Conservation (phyloP, 2,113 vertebrate species). For the Anarrhichthys ocellatus region DNA sequence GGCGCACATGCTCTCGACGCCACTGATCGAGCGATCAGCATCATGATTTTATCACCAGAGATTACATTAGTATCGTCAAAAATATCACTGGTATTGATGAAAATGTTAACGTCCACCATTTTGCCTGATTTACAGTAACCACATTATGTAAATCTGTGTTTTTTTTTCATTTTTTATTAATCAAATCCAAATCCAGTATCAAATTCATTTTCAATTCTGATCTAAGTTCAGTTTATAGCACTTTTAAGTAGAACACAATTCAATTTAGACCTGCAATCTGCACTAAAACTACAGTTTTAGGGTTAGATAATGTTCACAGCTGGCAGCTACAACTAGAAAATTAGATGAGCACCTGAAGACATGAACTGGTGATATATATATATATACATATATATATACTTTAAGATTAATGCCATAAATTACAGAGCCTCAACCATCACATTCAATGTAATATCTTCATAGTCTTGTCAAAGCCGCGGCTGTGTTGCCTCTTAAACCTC, state of each 20-base stretch:
- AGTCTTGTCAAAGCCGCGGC: not conserved
- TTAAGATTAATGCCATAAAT: not conserved
- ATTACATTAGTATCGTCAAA: not conserved
- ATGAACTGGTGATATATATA: not conserved
- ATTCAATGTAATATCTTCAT: not conserved
- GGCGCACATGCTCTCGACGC: not conserved
- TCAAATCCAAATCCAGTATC: not conserved
- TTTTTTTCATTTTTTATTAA: not conserved
- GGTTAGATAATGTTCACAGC: not conserved
- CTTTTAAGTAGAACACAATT: not conserved
- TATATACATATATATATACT: too few relatives aligned
- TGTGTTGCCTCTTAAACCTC: conserved; percentile 8
- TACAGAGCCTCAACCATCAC: not conserved
- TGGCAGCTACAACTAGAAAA: not conserved
- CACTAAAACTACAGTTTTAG: not conserved
- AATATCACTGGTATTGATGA: not conserved
- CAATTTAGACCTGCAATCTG: not conserved
- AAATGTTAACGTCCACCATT: not conserved
- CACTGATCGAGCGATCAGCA: not conserved
- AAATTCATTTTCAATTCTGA: not conserved
- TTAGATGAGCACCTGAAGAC: not conserved
- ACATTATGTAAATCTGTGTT: not conserved
- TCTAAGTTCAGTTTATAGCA: not conserved
- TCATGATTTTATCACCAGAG: not conserved
- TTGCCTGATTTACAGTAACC: not conserved